phyloP scores from a whole-genome alignment of 2,113 vertebrate genomes.

The Silurus glanis region DNA sequence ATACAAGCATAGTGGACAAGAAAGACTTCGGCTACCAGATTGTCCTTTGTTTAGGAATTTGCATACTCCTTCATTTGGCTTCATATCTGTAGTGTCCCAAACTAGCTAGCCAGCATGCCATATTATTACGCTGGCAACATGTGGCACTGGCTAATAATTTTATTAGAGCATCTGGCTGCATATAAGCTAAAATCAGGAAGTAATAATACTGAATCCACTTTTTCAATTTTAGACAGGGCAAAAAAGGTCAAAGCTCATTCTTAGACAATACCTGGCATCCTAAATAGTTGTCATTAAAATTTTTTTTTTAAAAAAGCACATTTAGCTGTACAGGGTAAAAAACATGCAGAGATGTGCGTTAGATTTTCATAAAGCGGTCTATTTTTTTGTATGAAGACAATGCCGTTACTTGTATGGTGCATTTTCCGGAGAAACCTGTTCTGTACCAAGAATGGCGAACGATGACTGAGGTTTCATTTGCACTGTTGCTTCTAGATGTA shows the following conservation, averaged over 20 bases:
- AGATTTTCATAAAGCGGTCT: neutral
- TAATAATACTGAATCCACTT: neutral
- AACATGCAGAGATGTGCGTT: neutral
- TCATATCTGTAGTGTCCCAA: neutral
- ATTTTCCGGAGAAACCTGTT: neutral
- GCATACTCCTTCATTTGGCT: neutral
- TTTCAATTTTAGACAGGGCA: neutral
- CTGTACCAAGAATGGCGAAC: neutral
- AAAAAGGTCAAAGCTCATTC: neutral
- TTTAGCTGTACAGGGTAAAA: neutral
- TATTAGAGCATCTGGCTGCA: neutral
- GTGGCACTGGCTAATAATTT: neutral
- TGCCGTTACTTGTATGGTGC: neutral
- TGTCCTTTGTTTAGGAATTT: neutral
- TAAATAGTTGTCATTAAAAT: neutral
- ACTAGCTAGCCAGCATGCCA: too few relatives aligned
- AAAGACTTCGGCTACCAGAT: neutral
- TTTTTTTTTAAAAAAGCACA: neutral
- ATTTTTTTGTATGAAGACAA: neutral
- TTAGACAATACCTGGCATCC: neutral
- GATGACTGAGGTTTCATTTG: neutral
- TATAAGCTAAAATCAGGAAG: neutral
- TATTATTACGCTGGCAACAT: too few relatives aligned
- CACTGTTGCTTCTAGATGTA: neutral
- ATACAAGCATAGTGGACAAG: neutral